These are phyloP conservation scores for Caerostris darwini DNA, from an alignment of 1,140 invertebrate genomes.

Conservation along the genomic window DNA sequence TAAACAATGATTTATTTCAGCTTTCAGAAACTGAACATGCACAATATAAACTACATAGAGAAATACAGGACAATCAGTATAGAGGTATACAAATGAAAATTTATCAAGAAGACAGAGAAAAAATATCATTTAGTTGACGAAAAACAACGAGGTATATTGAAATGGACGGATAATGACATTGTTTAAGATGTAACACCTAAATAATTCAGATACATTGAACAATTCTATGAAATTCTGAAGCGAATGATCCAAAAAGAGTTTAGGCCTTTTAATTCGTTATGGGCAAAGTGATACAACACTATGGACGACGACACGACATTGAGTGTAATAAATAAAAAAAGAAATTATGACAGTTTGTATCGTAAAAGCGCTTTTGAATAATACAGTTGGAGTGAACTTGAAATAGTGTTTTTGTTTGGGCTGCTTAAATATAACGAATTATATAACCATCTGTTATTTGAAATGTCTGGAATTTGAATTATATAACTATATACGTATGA, in stretches of 20 bases:
- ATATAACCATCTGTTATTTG: no score
- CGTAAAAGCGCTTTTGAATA: slow-evolving; percentile 15
- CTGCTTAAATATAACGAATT: no score
- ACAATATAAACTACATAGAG: neutral
- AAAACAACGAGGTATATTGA: neutral
- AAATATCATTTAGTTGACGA: neutral
- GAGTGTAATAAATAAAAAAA: slow-evolving; percentile 28
- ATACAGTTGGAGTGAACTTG: neutral
- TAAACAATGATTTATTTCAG: neutral
- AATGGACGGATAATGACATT: neutral
- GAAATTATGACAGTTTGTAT: neutral
- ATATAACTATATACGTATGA: no score
- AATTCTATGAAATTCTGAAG: neutral
- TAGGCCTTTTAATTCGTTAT: neutral
- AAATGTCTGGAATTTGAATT: no score
- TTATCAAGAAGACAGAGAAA: neutral
- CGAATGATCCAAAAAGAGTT: neutral
- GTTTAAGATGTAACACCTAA: neutral
- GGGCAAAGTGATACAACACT: neutral
- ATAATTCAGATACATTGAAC: neutral
- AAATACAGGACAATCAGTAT: neutral
- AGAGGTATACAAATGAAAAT: slow-evolving; percentile 2
- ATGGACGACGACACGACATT: neutral
- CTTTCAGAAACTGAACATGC: neutral
- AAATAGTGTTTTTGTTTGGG: neutral